Evolutionary conservation across 2,113 vertebrate genomes (phyloP).

Genomic region (Poicephalus meyeri): DNA sequence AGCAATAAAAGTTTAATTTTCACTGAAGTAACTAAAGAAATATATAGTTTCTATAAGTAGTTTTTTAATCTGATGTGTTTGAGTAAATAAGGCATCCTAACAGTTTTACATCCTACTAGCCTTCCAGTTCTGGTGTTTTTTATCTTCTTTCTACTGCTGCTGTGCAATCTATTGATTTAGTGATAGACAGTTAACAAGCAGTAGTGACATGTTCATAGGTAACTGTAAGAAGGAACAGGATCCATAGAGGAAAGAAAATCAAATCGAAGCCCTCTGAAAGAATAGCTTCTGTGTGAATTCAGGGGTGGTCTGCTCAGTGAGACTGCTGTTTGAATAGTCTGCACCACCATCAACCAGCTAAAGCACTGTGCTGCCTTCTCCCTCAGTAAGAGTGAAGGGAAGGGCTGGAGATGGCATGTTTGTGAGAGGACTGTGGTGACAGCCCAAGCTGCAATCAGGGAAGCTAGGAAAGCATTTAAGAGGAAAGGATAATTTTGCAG

Average conservation of each 20-base stretch:
- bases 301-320: background rate
- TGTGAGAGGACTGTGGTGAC: background rate
- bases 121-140: background rate
- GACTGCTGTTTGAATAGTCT: background rate
- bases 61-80: background rate
- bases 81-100: background rate
- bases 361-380: background rate
- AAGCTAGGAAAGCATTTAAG: background rate
- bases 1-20: background rate
- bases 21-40: background rate
- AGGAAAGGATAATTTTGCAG: background rate
- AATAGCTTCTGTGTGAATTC: fast-evolving
- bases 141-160: background rate
- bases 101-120: background rate
- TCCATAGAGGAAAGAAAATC: background rate
- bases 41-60: background rate
- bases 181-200: background rate
- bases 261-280: background rate
- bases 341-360: background rate
- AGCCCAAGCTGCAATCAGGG: background rate
- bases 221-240: background rate
- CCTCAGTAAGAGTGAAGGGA: background rate
- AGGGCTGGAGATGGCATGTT: background rate
- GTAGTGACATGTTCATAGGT: background rate
- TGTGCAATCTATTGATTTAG: background rate